These are phyloP conservation scores for Neria commutata DNA, from an alignment of 2,888 invertebrate species.

Conservation along the genomic window DNA sequence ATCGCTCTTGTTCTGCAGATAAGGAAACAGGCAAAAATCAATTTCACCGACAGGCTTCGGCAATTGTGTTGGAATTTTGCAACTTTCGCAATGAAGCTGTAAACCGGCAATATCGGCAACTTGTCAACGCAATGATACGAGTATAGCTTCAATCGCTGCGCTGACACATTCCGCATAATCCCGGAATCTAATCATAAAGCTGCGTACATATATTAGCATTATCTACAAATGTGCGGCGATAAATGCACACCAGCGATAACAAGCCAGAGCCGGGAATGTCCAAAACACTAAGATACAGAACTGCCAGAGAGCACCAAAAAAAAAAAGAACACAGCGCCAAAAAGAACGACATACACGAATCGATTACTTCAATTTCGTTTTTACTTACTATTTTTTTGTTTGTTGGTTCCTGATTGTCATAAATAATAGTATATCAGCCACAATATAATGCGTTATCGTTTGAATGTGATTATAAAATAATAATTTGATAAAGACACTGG, in stretches of 20 bases:
- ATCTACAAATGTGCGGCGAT: background rate
- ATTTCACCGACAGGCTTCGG: too few species aligned
- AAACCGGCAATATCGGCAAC: too few species aligned
- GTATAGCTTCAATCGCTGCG: too few species aligned
- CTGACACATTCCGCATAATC: too few species aligned
- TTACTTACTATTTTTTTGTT: background rate
- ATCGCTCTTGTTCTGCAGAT: too few species aligned
- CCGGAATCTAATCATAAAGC: constrained; percentile 8
- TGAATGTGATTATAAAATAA: constrained; percentile 23
- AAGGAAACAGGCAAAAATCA: too few species aligned
- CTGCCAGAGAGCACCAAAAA: background rate
- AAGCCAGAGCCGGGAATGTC: background rate
- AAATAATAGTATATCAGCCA: background rate
- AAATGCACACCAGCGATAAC: background rate
- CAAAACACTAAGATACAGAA: background rate
- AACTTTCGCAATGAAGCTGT: too few species aligned
- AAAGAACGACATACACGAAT: too few species aligned
- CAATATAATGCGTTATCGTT: constrained; percentile 13
- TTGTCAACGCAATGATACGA: too few species aligned
- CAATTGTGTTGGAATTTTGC: too few species aligned
- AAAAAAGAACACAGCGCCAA: background rate
- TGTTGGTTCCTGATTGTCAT: background rate
- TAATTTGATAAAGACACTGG: constrained; percentile 22
- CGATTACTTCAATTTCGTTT: background rate
- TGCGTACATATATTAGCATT: background rate